These are phyloP conservation scores for Coccyzus lansbergi DNA, from an alignment of 2,797 vertebrate genomes.

Conservation along the genomic window DNA sequence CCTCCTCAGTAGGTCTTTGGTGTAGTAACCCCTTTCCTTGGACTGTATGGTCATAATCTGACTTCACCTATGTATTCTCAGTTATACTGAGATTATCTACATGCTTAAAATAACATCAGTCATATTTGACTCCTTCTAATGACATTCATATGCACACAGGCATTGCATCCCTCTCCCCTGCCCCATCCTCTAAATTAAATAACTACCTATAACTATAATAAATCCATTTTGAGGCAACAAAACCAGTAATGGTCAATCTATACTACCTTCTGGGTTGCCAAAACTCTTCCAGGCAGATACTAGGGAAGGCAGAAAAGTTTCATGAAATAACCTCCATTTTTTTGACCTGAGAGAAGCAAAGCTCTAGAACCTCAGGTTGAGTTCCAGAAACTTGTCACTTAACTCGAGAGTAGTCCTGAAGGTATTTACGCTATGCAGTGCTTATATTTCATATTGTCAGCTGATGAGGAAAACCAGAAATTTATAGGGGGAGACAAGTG, in stretches of 20 bases:
- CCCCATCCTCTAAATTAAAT: neutral
- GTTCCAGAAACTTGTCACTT: neutral
- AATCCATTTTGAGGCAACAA: neutral
- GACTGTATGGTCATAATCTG: neutral
- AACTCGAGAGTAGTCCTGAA: neutral
- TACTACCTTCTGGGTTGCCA: neutral
- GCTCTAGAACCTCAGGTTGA: neutral
- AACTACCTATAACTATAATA: neutral
- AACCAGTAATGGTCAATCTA: neutral
- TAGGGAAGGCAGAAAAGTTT: neutral
- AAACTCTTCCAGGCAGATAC: neutral
- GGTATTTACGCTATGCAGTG: neutral
- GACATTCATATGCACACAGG: neutral
- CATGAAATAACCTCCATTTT: neutral
- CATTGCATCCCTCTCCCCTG: fast-evolving
- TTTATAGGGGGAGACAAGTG: neutral
- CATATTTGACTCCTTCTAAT: neutral
- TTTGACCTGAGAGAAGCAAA: neutral
- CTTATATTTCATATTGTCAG: neutral
- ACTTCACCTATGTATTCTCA: neutral
- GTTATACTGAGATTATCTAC: neutral
- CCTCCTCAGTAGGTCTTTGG: neutral
- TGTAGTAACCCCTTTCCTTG: neutral
- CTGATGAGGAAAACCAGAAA: neutral
- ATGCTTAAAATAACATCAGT: neutral